Evolutionary conservation across 2,888 invertebrate species (phyloP).

Genomic region (Tupiocoris notatus): DNA sequence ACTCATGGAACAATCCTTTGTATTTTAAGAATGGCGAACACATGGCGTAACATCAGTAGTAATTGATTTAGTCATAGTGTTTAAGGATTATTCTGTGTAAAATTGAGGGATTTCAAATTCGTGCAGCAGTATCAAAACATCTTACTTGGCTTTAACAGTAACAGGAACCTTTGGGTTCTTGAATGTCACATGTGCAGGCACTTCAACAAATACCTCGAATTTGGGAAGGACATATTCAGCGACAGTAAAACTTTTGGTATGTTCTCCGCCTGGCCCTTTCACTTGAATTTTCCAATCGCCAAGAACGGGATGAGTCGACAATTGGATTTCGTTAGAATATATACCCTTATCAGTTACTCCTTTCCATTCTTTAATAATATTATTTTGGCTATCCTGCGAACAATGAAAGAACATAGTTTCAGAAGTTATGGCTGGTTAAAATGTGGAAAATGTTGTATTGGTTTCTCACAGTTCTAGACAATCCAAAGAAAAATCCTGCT

Average conservation of each 20-base stretch:
- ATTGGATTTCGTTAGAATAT: constrained; percentile 69
- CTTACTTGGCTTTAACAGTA: constrained; percentile 78
- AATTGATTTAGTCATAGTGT: no score
- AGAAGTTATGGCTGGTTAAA: no score
- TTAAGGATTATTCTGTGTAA: no score
- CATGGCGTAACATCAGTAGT: no score
- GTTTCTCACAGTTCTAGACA: no score
- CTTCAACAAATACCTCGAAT: constrained; percentile 81
- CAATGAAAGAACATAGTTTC: no score
- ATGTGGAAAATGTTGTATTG: no score
- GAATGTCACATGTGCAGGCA: constrained; percentile 78
- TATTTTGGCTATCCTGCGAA: constrained; percentile 69
- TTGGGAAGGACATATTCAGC: constrained; percentile 92
- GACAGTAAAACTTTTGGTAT: constrained; percentile 73
- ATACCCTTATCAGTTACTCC: constrained; percentile 70
- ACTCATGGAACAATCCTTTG: no score
- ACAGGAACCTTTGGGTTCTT: constrained; percentile 74
- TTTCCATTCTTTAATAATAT: constrained; percentile 79
- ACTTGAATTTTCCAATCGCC: constrained; percentile 85
- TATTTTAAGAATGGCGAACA: no score
- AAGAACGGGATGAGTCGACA: constrained; percentile 79
- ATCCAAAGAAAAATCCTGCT: no score
- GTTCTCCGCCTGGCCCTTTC: constrained; percentile 63
- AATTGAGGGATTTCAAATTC: no score
- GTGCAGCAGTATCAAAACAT: no score